Conservation (phyloP, 92 coral and sea anemone species). For the Nematostella vectensis region DNA sequence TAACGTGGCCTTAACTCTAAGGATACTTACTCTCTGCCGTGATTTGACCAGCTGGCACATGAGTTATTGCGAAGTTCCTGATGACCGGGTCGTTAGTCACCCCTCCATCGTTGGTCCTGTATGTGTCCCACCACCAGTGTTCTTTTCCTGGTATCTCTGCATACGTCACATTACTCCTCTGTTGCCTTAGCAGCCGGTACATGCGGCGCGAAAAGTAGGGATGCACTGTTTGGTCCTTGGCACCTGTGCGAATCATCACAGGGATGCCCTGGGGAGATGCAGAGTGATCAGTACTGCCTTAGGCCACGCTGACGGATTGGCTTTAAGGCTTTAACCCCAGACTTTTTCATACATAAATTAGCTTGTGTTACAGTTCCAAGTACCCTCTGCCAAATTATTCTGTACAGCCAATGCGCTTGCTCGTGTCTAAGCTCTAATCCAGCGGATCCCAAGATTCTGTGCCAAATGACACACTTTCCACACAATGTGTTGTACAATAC, state of each 20-base stretch:
- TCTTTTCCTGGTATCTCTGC: slow-evolving; percentile 71
- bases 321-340: too few species aligned
- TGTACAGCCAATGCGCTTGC: too few species aligned
- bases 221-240: slow-evolving; percentile 74
- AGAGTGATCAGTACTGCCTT: not conserved
- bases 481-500: too few species aligned
- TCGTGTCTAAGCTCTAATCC: too few species aligned
- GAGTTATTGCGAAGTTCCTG: slow-evolving; percentile 66
- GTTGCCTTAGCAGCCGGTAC: slow-evolving; percentile 83
- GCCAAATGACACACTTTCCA: too few species aligned
- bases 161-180: slow-evolving; percentile 79
- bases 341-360: too few species aligned
- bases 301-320: not conserved
- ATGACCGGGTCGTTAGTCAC: slow-evolving; percentile 89
- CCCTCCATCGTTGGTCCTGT: slow-evolving; percentile 90
- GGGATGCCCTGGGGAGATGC: slow-evolving; percentile 58
- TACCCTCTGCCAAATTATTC: too few species aligned
- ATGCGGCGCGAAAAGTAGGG: slow-evolving; percentile 93
- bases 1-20: too few species aligned
- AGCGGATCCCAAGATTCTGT: too few species aligned
- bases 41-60: slow-evolving; percentile 42
- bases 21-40: not conserved
- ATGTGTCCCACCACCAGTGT: slow-evolving; percentile 99
- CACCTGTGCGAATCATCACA: slow-evolving; percentile 82
- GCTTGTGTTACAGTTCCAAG: too few species aligned